Evolutionary conservation across 2,113 vertebrate species (phyloP), one percentile per base, ranked within the genome.

Genomic region (Manacus vitellinus): DNA sequence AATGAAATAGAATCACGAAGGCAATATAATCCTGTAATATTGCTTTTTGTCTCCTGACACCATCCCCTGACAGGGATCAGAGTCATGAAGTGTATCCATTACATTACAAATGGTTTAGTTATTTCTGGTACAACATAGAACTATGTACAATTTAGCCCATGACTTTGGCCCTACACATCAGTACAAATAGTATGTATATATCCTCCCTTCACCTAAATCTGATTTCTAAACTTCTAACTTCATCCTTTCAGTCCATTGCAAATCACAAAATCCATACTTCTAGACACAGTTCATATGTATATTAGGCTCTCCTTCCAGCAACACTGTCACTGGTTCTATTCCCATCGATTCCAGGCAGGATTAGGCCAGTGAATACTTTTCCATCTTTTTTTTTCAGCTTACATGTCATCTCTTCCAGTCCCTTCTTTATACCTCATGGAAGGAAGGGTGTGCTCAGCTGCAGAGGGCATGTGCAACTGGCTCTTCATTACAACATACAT

Each of bases 251-350:
- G 21, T 16, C 21, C 28, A 22, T 0, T 25, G n/a, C 17, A 24
- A 84, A 5, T 9, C n/a, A 39, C 46, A 58, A 68, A 70, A 51
- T 14, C 27, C 52, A 81, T 2, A 2, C 31, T 67, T 14, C 18
- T 14, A 3, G 1, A 13, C 11, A 18, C 27, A 49, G 6, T 10
- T 63, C 66, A 5, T 25, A 14, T 1, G 2, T 5, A 2, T 2
- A 1, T 28, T 14, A 31, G 13, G 18, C 19, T 65, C 7, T 27
- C 49, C 46, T 87, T 49, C 14, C 49, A 73, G 5, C 7, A 59
- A 8, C 8, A 41, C 43, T 67, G 75, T 22, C 28, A 65, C 21
- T 39, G 16, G 5, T 7, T 73, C 30, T 27, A 49, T 21, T 41
- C n/a, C 71, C 19, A 16, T 39, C 17, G 19, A 22, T 12, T 27